Base-by-base conservation (phyloP, 1,140 invertebrate genomes). In the Coenobita brevimanus region DNA sequence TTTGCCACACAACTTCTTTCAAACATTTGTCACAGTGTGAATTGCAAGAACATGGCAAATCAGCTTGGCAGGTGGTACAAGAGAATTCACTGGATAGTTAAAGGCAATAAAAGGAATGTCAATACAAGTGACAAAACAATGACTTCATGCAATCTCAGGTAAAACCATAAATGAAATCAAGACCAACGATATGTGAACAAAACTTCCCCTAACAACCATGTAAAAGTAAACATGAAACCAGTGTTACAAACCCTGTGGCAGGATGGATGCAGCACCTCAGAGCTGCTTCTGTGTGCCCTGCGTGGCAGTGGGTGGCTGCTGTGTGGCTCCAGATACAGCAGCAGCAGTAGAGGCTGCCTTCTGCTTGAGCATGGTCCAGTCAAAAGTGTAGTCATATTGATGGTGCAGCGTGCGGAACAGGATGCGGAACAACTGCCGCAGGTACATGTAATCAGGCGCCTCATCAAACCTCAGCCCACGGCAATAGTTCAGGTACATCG, bases 401-500 rank as follows among this genome's bases (percentile, higher is more conserved):
- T 95, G 94, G 91, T 95, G 95, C 1, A 95, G 92, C 13, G 94
- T 95, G 64, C 95, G 92, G 92, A 95, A 95, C 54, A 95, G 92
- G 91, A 95, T 95, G 54, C 94, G 92, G 92, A 95, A 95, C 67
- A 95, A 92, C 91, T 95, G 94, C 43, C 95, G 92, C 75, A 95
- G 92, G 91, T 95, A 95, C 91, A 96, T 95, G 92, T 95, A 95
- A 91, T 95, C 95, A 15, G 95, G 95, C 8, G 94, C 93, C 91
- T 95, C 95, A 89, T 95, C 95, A 92, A 95, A 95, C 62, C 94
- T 92, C 46, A 95, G 92, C 30, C 94, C 94, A 73, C 94, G 93
- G 91, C 94, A 95, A 91, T 95, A 95, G 91, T 95, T 95, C 60
- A 95, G 92, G 90, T 95, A 95, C 94, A 95, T 95, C 50, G 94